These are phyloP conservation scores for Gobio gobio DNA, from an alignment of 2,113 vertebrate species.

Conservation along the genomic window DNA sequence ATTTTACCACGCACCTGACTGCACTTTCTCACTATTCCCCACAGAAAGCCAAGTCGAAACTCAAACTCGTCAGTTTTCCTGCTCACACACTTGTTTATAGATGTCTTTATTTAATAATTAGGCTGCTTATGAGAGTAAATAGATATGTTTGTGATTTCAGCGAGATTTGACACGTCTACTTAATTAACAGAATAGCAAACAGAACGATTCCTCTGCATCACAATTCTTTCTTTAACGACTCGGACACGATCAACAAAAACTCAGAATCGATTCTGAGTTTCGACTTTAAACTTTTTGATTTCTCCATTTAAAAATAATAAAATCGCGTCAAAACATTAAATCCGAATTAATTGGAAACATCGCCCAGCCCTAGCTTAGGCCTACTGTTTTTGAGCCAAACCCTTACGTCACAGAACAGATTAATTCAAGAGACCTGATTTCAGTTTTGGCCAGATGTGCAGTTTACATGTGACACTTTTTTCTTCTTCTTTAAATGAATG, in stretches of 20 bases:
- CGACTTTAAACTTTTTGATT: neutral
- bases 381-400: neutral
- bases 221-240: neutral
- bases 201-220: neutral
- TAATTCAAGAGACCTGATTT: neutral
- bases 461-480: neutral
- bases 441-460: neutral
- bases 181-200: neutral
- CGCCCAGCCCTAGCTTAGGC: too few species aligned
- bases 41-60: too few species aligned
- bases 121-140: neutral
- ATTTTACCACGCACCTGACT: neutral
- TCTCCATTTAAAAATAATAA: too few species aligned
- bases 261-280: neutral
- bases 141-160: neutral
- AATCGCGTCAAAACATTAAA: too few species aligned
- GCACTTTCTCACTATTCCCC: neutral
- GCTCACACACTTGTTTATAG: neutral
- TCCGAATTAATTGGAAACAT: too few species aligned
- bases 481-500: neutral
- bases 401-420: neutral
- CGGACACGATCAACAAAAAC: neutral
- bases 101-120: neutral
- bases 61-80: neutral
- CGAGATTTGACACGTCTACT: too few species aligned